Conservation (phyloP, 1,140 invertebrate genomes). For the Nautilus pompilius region DNA sequence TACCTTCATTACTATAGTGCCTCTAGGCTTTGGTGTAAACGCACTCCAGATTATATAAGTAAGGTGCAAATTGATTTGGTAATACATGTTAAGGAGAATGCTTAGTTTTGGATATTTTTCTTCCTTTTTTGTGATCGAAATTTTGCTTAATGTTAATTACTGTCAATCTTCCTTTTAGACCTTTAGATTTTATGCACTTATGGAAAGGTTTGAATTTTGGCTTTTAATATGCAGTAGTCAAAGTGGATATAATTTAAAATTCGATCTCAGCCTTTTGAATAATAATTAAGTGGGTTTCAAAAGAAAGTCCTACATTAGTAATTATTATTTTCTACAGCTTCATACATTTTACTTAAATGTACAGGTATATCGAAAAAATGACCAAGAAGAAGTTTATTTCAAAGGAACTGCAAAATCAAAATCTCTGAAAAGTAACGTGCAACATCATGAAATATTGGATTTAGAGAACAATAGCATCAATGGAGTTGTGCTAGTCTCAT, state of each 20-base stretch:
- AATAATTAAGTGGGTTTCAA: background rate
- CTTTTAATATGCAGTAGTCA: background rate
- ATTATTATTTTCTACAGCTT: background rate
- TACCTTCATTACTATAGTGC: too few relatives aligned
- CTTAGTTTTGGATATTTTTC: too few relatives aligned
- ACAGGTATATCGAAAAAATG: constrained; percentile 24
- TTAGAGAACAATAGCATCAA: constrained; percentile 2
- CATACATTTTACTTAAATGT: background rate
- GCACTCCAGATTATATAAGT: too few relatives aligned
- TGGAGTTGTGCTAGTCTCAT: background rate
- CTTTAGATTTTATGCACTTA: constrained; percentile 3
- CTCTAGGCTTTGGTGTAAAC: too few relatives aligned
- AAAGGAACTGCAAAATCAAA: constrained; percentile 17
- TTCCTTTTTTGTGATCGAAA: too few relatives aligned
- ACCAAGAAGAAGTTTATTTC: constrained; percentile 22
- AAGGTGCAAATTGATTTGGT: too few relatives aligned
- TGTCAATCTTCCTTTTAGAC: too few relatives aligned
- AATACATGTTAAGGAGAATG: too few relatives aligned
- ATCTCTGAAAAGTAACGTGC: background rate
- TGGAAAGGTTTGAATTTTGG: constrained; percentile 1
- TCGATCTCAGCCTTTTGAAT: background rate
- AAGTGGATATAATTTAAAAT: background rate
- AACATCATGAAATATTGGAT: constrained; percentile 7
- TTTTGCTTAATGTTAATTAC: too few relatives aligned
- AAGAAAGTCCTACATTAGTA: constrained; percentile 1